phyloP scores from a whole-genome alignment of 2,113 vertebrate species.

The Phylloscopus trochilus region DNA sequence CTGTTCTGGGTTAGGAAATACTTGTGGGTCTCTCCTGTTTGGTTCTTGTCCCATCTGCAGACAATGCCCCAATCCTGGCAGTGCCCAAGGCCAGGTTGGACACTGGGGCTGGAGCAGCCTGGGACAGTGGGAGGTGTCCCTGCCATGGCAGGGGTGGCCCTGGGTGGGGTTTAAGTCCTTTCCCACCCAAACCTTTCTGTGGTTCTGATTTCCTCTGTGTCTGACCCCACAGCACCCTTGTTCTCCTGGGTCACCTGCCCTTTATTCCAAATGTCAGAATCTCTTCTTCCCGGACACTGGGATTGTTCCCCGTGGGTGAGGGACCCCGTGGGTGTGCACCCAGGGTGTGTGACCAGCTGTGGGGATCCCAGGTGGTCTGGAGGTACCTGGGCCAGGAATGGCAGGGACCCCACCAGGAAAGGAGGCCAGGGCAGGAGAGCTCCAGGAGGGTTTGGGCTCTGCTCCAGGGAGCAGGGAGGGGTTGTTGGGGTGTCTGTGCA shows the following conservation, averaged over 20 bases:
- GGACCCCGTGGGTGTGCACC: rapidly evolving
- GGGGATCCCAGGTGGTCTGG: no score
- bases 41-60: neutral
- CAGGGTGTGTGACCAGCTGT: neutral
- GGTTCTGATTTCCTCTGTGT: neutral
- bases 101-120: no score
- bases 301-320: rapidly evolving
- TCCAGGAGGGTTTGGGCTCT: neutral
- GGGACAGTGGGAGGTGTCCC: no score
- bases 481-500: neutral
- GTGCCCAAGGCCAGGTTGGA: neutral
- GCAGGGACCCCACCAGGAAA: neutral
- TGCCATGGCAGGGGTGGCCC: neutral
- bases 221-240: neutral
- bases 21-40: neutral
- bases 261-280: neutral
- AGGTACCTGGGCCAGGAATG: neutral
- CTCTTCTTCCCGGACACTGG: neutral
- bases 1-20: neutral
- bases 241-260: neutral
- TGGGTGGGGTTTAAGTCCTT: neutral
- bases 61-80: neutral
- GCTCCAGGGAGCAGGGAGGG: neutral
- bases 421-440: neutral
- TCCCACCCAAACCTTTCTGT: neutral